Conservation (phyloP, 2,888 invertebrate genomes). For the Orchesellides sinensis region DNA sequence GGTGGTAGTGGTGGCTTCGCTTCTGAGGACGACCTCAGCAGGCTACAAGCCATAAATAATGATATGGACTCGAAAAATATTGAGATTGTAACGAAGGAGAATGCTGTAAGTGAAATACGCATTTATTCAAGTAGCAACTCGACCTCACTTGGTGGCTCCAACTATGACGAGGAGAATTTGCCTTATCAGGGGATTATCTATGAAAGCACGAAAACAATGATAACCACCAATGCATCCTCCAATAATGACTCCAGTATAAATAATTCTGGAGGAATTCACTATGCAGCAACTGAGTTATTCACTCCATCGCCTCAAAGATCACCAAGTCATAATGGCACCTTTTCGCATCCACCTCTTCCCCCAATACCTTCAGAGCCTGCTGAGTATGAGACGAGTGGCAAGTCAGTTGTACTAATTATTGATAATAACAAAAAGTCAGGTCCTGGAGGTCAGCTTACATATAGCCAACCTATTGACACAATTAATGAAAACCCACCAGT, state of each 20-base stretch:
- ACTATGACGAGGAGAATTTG: conserved; percentile 18
- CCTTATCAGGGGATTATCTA: conserved; percentile 61
- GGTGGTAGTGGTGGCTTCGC: no score
- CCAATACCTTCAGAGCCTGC: conserved; percentile 1
- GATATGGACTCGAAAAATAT: conserved; percentile 67
- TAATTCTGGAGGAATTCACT: conserved; percentile 68
- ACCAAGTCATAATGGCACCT: conserved; percentile 53
- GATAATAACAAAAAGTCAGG: conserved; percentile 53
- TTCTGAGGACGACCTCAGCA: no score
- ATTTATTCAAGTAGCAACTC: conserved; percentile 65
- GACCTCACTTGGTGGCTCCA: background rate
- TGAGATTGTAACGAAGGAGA: conserved; percentile 74
- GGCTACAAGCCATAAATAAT: no score
- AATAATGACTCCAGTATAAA: conserved; percentile 9
- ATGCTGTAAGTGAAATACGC: conserved; percentile 73
- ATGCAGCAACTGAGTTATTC: conserved; percentile 72
- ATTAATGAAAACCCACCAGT: background rate
- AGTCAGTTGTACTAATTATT: conserved; percentile 72
- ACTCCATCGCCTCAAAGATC: conserved; percentile 34
- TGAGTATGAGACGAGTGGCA: conserved; percentile 4
- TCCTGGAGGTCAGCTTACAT: conserved; percentile 44
- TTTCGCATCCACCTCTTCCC: conserved; percentile 41
- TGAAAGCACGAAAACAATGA: conserved; percentile 51
- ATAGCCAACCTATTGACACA: conserved; percentile 67
- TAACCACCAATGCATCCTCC: conserved; percentile 17